Evolutionary conservation across 2,888 invertebrate genomes (phyloP).

Genomic region (Lasioglossum pauxillum): DNA sequence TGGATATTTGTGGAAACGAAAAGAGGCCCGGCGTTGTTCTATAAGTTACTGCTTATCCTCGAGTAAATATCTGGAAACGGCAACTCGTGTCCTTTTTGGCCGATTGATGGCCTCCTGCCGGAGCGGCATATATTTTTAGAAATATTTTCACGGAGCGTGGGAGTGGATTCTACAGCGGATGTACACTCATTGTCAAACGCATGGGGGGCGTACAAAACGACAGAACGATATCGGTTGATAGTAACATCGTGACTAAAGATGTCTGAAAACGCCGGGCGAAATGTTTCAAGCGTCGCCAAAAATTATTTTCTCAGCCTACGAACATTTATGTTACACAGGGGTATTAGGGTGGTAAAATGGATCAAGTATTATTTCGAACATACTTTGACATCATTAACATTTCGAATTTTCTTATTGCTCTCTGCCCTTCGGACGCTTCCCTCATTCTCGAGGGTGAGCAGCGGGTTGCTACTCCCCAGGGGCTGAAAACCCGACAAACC

Average conservation of each 20-base stretch:
- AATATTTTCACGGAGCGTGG: slow-evolving; percentile 62
- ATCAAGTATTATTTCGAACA: background rate
- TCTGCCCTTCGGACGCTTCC: background rate
- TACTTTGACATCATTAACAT: background rate
- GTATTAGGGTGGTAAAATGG: background rate
- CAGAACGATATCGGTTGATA: slow-evolving; percentile 67
- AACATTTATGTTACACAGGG: background rate
- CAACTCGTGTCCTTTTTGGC: background rate
- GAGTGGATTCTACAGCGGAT: slow-evolving; percentile 68
- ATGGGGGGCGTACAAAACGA: slow-evolving; percentile 64
- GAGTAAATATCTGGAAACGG: background rate
- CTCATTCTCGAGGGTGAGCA: background rate
- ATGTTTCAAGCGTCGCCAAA: background rate
- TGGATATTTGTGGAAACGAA: background rate
- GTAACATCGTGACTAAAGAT: slow-evolving; percentile 38
- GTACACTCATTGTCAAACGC: slow-evolving; percentile 49
- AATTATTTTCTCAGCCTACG: background rate
- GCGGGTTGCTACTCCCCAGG: background rate
- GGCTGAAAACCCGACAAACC: background rate
- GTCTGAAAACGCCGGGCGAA: background rate
- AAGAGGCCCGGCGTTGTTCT: background rate
- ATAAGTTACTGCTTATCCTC: background rate
- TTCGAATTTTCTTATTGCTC: background rate
- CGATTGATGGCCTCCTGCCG: slow-evolving; percentile 55
- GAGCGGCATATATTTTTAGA: slow-evolving; percentile 65